A percentile compares a stretch with the other conserved stretches of the same genome.
Evolutionary conservation across 2,797 vertebrate genomes (phyloP).

Genomic region (Scarus forsteni): DNA sequence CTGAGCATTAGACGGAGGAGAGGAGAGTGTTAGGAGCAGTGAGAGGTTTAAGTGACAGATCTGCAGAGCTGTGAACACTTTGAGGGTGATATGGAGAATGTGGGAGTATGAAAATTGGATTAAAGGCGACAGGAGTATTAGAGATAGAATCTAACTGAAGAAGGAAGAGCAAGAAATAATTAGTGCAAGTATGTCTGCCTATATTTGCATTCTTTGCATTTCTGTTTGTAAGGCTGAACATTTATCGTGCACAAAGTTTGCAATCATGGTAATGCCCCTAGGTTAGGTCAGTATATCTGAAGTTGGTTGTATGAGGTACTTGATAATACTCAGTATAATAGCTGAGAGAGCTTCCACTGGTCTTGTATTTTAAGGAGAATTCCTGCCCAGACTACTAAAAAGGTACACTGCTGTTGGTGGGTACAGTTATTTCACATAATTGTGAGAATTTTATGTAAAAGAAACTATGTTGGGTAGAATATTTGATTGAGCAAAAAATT

Average conservation of each 20-base stretch:
- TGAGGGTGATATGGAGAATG: conserved; percentile 61
- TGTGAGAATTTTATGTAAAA: no score
- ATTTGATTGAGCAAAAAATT: no score
- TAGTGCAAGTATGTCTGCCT: conserved; percentile 32
- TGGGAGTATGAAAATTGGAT: conserved; percentile 63
- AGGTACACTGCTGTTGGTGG: no score
- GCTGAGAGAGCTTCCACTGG: no score
- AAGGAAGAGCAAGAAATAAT: conserved; percentile 63
- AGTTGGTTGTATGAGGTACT: no score
- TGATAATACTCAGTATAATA: no score
- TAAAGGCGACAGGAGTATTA: conserved; percentile 48
- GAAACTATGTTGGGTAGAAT: no score
- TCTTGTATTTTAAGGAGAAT: no score
- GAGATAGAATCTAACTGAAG: conserved; percentile 42
- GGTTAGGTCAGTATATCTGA: no score
- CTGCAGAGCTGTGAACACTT: conserved; percentile 53
- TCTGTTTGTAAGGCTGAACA: conserved; percentile 11
- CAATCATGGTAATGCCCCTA: neutral
- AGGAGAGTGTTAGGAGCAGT: conserved; percentile 35
- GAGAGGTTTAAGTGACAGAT: conserved; percentile 54
- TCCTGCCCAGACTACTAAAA: no score
- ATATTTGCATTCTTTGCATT: conserved; percentile 14
- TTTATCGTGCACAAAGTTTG: neutral
- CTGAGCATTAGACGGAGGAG: conserved; percentile 19
- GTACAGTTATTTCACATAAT: no score